A percentile compares a stretch with the other conserved stretches of the same genome.
phyloP scores from a whole-genome alignment of 1,140 invertebrate genomes.

The Macrobrachium nipponense region DNA sequence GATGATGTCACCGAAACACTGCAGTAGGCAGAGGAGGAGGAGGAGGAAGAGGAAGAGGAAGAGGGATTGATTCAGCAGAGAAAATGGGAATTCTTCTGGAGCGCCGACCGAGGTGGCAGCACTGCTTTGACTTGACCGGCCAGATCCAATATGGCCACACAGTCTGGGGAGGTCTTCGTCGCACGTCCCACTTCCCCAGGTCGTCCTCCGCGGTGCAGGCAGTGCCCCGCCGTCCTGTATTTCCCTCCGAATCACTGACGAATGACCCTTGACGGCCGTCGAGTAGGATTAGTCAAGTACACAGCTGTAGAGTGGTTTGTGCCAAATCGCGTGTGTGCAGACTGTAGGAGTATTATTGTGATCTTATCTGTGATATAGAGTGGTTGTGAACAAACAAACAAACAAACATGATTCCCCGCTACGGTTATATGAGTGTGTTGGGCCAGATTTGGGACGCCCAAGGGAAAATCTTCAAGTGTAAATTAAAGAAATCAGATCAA shows the following conservation, averaged over 20 bases:
- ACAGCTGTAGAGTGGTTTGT: neutral
- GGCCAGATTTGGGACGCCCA: conserved; percentile 48
- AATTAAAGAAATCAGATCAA: conserved; percentile 29
- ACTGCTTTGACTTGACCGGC: too few relatives aligned
- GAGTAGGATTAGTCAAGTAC: too few relatives aligned
- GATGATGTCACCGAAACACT: neutral
- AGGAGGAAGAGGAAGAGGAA: conserved; percentile 18
- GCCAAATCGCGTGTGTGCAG: conserved; percentile 19
- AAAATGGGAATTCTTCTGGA: conserved; percentile 44
- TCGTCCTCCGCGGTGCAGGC: too few relatives aligned
- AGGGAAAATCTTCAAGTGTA: conserved; percentile 51
- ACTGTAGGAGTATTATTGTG: neutral
- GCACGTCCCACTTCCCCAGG: too few relatives aligned
- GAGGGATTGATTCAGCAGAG: conserved; percentile 47
- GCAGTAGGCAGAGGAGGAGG: neutral
- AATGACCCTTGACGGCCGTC: too few relatives aligned
- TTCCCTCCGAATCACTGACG: neutral
- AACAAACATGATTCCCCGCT: conserved; percentile 41
- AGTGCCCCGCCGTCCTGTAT: neutral
- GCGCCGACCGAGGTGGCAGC: conserved; percentile 16
- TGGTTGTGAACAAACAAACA: conserved; percentile 21
- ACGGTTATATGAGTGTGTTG: conserved; percentile 39
- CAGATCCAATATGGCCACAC: too few relatives aligned
- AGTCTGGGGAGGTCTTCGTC: too few relatives aligned
- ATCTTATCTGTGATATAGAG: conserved; percentile 18